A percentile compares a stretch with the other conserved stretches of the same genome.
phyloP scores from a whole-genome alignment of 2,888 invertebrate species.

The Eilema griseolum region DNA sequence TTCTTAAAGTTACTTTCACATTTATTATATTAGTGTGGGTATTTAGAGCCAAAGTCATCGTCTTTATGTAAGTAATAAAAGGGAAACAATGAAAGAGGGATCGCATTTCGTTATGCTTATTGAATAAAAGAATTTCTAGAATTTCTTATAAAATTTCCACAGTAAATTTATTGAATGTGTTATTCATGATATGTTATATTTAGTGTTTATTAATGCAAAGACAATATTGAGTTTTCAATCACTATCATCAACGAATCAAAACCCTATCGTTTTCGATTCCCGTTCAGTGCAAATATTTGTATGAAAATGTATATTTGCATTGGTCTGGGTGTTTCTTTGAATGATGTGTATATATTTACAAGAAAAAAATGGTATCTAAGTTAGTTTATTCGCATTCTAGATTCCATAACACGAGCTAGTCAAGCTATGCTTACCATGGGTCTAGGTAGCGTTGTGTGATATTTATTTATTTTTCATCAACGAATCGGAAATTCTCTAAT shows the following conservation, averaged over 20 bases:
- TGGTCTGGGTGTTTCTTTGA: too few relatives aligned
- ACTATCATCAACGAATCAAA: not conserved
- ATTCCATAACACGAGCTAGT: too few relatives aligned
- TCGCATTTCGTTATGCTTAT: not conserved
- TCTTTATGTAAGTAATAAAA: conserved; percentile 1
- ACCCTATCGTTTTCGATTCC: too few relatives aligned
- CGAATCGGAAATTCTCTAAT: too few relatives aligned
- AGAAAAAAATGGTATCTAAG: too few relatives aligned
- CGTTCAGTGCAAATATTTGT: too few relatives aligned
- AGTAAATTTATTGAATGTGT: not conserved
- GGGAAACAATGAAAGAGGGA: not conserved
- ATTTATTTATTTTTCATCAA: too few relatives aligned
- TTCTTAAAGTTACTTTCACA: not conserved
- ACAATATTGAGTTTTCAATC: not conserved
- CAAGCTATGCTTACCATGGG: too few relatives aligned
- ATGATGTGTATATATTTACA: too few relatives aligned
- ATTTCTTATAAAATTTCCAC: not conserved
- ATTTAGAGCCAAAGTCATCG: not conserved
- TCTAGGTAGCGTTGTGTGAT: too few relatives aligned
- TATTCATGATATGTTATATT: not conserved
- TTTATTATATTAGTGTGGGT: not conserved
- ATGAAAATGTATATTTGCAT: too few relatives aligned
- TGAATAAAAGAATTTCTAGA: conserved; percentile 1
- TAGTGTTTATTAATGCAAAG: not conserved
- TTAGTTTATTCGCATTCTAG: too few relatives aligned